These are phyloP conservation scores for Bugulina stolonifera DNA, from an alignment of 2,888 invertebrate species.

Conservation along the genomic window DNA sequence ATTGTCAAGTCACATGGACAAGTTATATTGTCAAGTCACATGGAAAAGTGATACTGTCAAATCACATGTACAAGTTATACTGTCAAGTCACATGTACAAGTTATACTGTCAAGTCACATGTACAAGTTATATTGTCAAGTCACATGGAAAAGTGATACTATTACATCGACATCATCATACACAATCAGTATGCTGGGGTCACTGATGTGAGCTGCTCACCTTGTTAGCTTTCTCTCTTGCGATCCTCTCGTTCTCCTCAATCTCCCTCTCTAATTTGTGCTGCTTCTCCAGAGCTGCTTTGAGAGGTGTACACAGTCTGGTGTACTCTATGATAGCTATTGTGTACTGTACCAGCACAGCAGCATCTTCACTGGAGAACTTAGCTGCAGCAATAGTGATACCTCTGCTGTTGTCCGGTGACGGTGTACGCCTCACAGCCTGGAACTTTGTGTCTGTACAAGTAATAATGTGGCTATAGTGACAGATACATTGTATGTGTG, in stretches of 20 bases:
- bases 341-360: constrained; percentile 52
- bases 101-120: no score
- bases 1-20: no score
- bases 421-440: constrained; percentile 29
- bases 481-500: no score
- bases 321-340: constrained; percentile 53
- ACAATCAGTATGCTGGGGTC: no score
- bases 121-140: no score
- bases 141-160: no score
- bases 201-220: constrained; percentile 35
- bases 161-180: no score
- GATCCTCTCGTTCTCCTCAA: constrained; percentile 49
- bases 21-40: no score
- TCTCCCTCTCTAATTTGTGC: constrained; percentile 48
- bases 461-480: constrained; percentile 27
- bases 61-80: no score
- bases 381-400: constrained; percentile 49
- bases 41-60: no score
- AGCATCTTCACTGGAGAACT: constrained; percentile 52
- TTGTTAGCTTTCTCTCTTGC: constrained; percentile 45
- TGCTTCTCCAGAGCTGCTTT: constrained; percentile 40
- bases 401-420: constrained; percentile 36
- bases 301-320: constrained; percentile 43
- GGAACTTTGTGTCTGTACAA: constrained; percentile 30
- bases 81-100: no score